Conservation (phyloP, 2,113 vertebrate genomes). For the Mormyrus lacerda region DNA sequence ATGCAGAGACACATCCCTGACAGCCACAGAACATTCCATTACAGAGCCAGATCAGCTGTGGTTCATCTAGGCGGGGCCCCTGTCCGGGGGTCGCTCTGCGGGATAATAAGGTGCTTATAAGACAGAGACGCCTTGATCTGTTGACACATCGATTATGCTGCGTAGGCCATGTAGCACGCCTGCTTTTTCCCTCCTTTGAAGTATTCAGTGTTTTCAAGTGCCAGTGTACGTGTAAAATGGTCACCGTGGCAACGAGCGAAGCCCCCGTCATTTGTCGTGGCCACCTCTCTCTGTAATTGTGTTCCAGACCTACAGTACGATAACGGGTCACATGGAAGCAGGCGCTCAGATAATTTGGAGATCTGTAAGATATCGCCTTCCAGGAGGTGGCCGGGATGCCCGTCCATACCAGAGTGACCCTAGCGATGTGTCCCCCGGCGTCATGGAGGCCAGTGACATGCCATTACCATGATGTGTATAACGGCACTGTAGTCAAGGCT, state of each 20-base stretch:
- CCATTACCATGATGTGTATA: neutral
- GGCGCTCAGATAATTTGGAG: neutral
- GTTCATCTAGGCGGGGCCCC: neutral
- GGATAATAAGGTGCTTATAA: neutral
- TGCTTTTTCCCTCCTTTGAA: neutral
- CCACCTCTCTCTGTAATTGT: neutral
- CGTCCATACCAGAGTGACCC: neutral
- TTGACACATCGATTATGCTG: neutral
- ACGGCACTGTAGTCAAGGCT: no score
- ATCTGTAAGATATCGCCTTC: neutral
- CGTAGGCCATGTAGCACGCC: neutral
- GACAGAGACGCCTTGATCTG: neutral
- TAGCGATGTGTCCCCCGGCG: neutral
- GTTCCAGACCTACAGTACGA: neutral
- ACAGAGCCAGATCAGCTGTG: neutral
- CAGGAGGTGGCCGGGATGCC: neutral
- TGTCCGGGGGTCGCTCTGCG: neutral
- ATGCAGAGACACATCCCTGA: neutral
- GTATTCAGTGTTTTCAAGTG: neutral
- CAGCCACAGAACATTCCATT: neutral
- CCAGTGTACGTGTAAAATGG: neutral
- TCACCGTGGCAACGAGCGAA: neutral
- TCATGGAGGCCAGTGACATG: neutral
- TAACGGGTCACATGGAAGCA: neutral
- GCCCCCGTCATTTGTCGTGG: neutral